These are phyloP conservation scores for Taenaris catops DNA, from an alignment of 2,888 invertebrate species.

Conservation along the genomic window DNA sequence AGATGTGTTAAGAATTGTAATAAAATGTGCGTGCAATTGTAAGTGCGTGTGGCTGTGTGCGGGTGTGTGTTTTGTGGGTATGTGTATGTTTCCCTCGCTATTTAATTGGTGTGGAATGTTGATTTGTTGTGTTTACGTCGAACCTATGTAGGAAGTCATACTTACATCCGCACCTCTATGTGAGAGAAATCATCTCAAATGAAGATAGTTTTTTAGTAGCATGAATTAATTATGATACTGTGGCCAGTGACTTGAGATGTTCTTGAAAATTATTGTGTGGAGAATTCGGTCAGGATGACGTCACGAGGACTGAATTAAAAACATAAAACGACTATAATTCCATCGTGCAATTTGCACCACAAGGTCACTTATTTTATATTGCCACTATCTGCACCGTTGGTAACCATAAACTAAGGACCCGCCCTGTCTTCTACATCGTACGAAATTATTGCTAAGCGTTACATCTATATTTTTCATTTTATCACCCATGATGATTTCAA, in stretches of 20 bases:
- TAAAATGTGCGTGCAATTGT: no score
- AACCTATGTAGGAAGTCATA: no score
- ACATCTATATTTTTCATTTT: not conserved
- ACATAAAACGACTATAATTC: conserved; percentile 63
- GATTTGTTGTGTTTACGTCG: no score
- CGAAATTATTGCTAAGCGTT: conserved; percentile 30
- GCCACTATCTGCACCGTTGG: conserved; percentile 41
- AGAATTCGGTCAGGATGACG: conserved; percentile 69
- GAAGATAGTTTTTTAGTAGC: no score
- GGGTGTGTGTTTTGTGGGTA: no score
- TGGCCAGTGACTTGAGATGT: conserved; percentile 29
- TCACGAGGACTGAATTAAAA: conserved; percentile 70
- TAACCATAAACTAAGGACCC: conserved; percentile 47
- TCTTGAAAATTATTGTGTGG: conserved; percentile 39
- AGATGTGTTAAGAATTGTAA: no score
- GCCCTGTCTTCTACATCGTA: conserved; percentile 44
- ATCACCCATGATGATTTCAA: not conserved
- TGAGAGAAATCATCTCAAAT: no score
- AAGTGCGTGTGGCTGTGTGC: no score
- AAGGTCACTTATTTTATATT: conserved; percentile 72
- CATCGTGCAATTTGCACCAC: conserved; percentile 58
- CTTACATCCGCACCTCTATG: no score
- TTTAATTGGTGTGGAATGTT: no score
- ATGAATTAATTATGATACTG: no score
- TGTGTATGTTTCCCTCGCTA: no score